These are phyloP conservation scores for Greenwoodochromis staneri DNA, from an alignment of 2,113 vertebrate genomes.

Conservation along the genomic window DNA sequence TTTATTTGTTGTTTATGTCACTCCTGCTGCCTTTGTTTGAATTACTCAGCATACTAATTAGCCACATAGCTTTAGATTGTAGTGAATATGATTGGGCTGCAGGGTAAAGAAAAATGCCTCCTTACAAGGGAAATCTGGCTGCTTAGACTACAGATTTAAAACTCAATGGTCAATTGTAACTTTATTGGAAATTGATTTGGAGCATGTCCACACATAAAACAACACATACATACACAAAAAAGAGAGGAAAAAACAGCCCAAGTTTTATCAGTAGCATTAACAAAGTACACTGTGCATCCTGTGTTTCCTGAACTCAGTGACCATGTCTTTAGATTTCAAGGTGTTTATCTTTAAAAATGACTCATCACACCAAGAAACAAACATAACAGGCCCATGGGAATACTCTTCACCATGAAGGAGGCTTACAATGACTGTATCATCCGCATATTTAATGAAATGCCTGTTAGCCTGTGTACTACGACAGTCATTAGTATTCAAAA, in stretches of 20 bases:
- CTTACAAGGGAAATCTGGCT: neutral
- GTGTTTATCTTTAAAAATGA: neutral
- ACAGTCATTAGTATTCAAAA: neutral
- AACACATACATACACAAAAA: neutral
- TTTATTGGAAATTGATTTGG: neutral
- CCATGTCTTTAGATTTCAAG: neutral
- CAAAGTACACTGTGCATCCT: neutral
- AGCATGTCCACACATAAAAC: neutral
- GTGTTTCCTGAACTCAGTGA: neutral
- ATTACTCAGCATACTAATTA: constrained; percentile 40
- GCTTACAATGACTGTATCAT: neutral
- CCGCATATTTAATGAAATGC: neutral
- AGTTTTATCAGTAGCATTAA: neutral
- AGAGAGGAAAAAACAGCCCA: neutral
- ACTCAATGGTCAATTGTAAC: neutral
- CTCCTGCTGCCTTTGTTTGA: constrained; percentile 21
- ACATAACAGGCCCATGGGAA: neutral
- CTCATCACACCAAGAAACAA: neutral
- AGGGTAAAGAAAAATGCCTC: neutral
- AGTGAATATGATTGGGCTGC: neutral
- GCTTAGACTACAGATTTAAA: neutral
- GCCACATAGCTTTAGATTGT: constrained; percentile 10
- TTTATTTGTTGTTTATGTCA: constrained; percentile 48
- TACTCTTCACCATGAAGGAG: neutral
- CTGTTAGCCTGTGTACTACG: neutral